Evolutionary conservation across 1,140 invertebrate genomes (phyloP), one percentile per base, ranked within the genome.

Genomic region (Helicorthomorpha holstii): DNA sequence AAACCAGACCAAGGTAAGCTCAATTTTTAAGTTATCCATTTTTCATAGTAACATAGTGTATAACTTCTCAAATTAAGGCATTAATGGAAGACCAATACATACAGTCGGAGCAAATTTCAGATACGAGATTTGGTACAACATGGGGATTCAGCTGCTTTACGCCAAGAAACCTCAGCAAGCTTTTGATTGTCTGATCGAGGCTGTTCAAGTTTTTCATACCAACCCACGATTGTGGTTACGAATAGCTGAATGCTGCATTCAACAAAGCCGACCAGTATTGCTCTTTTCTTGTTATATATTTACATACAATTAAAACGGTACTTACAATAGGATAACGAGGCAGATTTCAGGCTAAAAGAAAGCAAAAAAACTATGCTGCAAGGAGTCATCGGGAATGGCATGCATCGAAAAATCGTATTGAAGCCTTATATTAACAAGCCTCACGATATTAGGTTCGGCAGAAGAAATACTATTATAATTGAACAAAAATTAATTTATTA

Each of bases 201-300:
- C 84, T 23, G 77, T 89, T 0, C 79, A 89, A 57, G 78, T 82
- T 47, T 86, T 86, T 60, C 83, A 85, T 51, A 83, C 80, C 58
- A 94, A 93, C 70, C 83, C 89, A 1, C 72, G 85, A 48, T 73
- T 96, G 2, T 97, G 92, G 92, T 66, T 94, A 27, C 74, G 91
- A 57, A 73, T 97, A 58, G 88, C 92, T 0, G 93, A 97, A 68
- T 93, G 90, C 63, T 93, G 87, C 65, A 81, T 86, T 51, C 74
- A 77, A 65, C 71, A 74, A 42, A 73, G 82, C 54, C 81, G 82
- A 72, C 63, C 71, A 4, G 44, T 46, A 25, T 10, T 7, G 44
- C 7, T 19, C 12, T 12, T 12, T 41, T 41, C 38, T 12, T 41
- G 38, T n/a, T 41, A 41, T 41, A 41, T 41, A 19, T 19, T 41